phyloP scores from a whole-genome alignment of 1,140 invertebrate genomes.

The Heliconius eleuchia region DNA sequence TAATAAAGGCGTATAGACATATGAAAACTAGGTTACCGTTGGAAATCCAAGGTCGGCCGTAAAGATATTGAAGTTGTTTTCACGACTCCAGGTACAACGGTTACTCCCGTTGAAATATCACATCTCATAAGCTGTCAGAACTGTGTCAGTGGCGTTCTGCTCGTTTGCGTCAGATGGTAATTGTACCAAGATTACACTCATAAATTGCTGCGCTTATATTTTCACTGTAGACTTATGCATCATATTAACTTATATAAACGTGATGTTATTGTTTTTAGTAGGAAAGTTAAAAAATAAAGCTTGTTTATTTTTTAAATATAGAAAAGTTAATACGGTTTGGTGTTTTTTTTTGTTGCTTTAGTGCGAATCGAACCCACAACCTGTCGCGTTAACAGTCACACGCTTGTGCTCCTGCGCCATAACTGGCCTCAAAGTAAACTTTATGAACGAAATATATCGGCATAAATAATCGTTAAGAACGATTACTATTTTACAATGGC shows the following conservation, averaged over 20 bases:
- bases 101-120: conserved; percentile 18
- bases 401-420: too few species aligned
- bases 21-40: conserved; percentile 7
- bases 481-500: not conserved
- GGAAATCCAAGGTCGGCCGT: not conserved
- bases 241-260: not conserved
- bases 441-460: too few species aligned
- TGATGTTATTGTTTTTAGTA: not conserved
- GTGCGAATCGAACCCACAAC: too few species aligned
- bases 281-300: not conserved
- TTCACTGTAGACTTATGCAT: conserved; percentile 9
- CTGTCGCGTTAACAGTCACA: too few species aligned
- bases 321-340: too few species aligned
- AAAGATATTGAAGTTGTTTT: not conserved
- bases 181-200: conserved; percentile 14
- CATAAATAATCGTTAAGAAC: too few species aligned
- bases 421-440: too few species aligned
- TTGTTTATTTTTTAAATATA: not conserved
- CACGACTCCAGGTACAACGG: conserved; percentile 13
- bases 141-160: conserved; percentile 12
- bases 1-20: not conserved
- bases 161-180: conserved; percentile 19
- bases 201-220: conserved; percentile 16
- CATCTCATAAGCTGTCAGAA: conserved; percentile 22
- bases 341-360: too few species aligned